These are phyloP conservation scores for Drosophila punjabiensis DNA, from an alignment of 1,140 invertebrate species.

Conservation along the genomic window DNA sequence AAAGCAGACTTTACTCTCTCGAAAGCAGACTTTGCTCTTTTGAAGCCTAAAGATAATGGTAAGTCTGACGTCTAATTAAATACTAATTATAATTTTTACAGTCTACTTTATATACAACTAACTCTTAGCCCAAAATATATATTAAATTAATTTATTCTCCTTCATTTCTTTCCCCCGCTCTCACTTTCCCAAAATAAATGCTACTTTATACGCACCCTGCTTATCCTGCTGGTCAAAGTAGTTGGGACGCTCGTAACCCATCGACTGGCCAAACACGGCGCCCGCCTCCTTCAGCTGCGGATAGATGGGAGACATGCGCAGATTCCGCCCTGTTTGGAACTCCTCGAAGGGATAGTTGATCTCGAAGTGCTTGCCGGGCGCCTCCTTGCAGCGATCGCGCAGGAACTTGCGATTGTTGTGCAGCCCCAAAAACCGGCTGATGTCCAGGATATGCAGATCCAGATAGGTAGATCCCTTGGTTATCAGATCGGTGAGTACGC, in stretches of 20 bases:
- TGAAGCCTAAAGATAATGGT: too few species aligned
- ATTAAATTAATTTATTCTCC: too few species aligned
- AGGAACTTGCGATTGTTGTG: slow-evolving; percentile 99
- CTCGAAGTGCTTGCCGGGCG: slow-evolving; percentile 95
- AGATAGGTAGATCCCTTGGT: slow-evolving; percentile 92
- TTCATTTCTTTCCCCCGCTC: not conserved
- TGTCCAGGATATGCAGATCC: slow-evolving; percentile 96
- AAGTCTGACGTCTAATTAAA: too few species aligned
- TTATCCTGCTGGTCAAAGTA: slow-evolving; percentile 92
- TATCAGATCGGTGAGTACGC: slow-evolving; percentile 95
- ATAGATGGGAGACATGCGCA: slow-evolving; percentile 98
- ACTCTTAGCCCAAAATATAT: too few species aligned
- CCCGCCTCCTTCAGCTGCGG: slow-evolving; percentile 95
- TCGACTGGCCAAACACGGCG: slow-evolving; percentile 98
- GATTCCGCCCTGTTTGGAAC: slow-evolving; percentile 95
- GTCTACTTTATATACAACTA: too few species aligned
- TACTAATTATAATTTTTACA: too few species aligned
- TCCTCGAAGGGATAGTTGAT: slow-evolving; percentile 94
- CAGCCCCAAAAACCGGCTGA: slow-evolving; percentile 96
- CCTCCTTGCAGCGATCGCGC: slow-evolving; percentile 96
- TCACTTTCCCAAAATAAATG: not conserved
- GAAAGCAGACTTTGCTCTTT: too few species aligned
- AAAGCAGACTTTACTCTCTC: too few species aligned
- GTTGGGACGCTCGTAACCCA: slow-evolving; percentile 98
- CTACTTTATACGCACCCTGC: slow-evolving; percentile 85